Conservation (phyloP, 2,113 vertebrate genomes). For the Lates calcarifer region DNA sequence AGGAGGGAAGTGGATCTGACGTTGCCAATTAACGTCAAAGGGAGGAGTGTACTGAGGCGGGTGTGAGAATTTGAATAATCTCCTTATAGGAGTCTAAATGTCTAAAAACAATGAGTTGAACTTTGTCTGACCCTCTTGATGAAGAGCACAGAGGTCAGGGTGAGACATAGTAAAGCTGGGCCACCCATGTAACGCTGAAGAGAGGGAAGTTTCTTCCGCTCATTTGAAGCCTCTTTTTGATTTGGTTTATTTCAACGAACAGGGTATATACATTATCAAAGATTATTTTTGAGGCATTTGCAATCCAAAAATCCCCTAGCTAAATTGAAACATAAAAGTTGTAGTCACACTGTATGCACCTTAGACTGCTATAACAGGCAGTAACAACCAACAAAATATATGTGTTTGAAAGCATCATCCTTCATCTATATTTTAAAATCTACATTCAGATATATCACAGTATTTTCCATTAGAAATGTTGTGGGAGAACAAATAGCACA, state of each 20-base stretch:
- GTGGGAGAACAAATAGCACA: not conserved
- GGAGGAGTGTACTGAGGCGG: slow-evolving; percentile 51
- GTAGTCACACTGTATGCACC: not conserved
- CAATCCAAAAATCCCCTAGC: no score
- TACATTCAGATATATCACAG: not conserved
- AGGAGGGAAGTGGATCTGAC: slow-evolving; percentile 79
- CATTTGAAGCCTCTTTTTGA: not conserved
- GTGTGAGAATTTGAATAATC: slow-evolving; percentile 76
- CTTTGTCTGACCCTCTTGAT: slow-evolving; percentile 65
- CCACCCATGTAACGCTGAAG: slow-evolving; percentile 30
- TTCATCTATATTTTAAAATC: not conserved
- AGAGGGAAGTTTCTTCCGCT: slow-evolving; percentile 1
- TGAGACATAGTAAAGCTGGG: slow-evolving; percentile 11
- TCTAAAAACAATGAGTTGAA: slow-evolving; percentile 75
- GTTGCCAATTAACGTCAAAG: slow-evolving; percentile 78
- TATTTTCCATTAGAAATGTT: slow-evolving; percentile 14
- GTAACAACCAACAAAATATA: not conserved
- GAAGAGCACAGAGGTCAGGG: slow-evolving; percentile 59
- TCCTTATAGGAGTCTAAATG: slow-evolving; percentile 67
- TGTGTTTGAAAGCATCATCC: not conserved
- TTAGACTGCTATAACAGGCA: not conserved
- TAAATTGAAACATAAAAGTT: not conserved
- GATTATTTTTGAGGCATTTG: not conserved
- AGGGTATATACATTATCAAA: not conserved
- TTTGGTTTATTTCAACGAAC: not conserved